Conservation (phyloP, 2,888 invertebrate species). For the Caenorhabditis sp. region DNA sequence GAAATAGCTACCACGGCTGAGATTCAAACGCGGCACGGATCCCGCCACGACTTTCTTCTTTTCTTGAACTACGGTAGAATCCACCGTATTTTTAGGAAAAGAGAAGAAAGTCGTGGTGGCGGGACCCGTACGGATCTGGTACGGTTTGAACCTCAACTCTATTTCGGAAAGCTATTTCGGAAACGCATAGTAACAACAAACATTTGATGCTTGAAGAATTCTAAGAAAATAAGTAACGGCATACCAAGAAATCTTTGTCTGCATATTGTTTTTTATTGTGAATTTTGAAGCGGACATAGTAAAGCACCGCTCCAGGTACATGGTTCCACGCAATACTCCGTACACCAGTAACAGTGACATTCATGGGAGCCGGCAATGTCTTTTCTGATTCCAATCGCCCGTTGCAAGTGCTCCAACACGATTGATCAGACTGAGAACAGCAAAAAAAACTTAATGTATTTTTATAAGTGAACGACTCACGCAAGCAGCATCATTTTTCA, state of each 20-base stretch:
- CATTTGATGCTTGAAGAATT: no score
- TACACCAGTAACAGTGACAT: constrained; percentile 29
- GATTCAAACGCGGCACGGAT: no score
- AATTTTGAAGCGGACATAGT: constrained; percentile 45
- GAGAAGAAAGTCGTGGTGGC: no score
- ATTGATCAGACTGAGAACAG: constrained; percentile 32
- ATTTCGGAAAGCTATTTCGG: no score
- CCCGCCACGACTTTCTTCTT: no score
- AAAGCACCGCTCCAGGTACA: constrained; percentile 65
- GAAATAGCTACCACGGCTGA: no score
- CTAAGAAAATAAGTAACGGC: not conserved
- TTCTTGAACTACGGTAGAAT: no score
- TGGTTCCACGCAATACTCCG: constrained; percentile 51
- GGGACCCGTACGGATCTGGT: no score
- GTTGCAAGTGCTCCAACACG: constrained; percentile 62
- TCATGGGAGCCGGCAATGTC: constrained; percentile 36
- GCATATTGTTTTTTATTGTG: constrained; percentile 21
- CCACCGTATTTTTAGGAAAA: no score
- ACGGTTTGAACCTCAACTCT: no score
- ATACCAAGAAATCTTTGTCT: constrained; percentile 31
- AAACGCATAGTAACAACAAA: no score
- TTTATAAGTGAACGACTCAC: constrained; percentile 53
- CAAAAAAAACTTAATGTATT: no score
- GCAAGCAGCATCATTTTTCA: constrained; percentile 55
- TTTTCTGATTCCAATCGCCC: constrained; percentile 30